phyloP scores from a whole-genome alignment of 2,113 vertebrate genomes.

The Orcinus orca region DNA sequence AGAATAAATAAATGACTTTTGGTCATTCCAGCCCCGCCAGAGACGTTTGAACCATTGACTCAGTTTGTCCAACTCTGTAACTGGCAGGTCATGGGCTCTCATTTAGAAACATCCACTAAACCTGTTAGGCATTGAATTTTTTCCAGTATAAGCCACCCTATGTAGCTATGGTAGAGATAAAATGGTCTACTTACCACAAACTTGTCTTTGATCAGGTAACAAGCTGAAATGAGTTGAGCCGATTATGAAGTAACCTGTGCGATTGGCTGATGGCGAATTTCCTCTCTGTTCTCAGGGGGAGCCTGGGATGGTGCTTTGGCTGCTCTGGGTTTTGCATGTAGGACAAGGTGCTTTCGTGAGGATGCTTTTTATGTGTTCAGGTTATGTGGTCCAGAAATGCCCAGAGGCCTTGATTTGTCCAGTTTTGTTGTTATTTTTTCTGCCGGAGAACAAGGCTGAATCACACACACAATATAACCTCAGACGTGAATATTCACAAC shows the following conservation, averaged over 20 bases:
- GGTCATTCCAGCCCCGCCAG: neutral
- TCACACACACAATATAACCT: neutral
- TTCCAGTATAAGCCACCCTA: too few species aligned
- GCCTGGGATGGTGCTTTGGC: neutral
- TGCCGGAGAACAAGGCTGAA: neutral
- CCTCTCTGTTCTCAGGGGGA: neutral
- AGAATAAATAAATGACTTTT: neutral
- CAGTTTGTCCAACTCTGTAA: neutral
- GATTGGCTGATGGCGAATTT: fast-evolving
- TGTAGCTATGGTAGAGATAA: neutral
- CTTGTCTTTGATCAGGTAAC: neutral
- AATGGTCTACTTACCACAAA: fast-evolving
- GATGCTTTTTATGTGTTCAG: neutral
- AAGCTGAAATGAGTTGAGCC: neutral
- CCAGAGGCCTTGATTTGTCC: neutral
- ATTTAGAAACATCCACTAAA: too few species aligned
- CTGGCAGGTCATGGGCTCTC: too few species aligned
- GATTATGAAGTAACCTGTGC: neutral
- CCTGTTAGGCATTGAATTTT: neutral
- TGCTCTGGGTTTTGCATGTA: neutral
- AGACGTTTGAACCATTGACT: neutral
- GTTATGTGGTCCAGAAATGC: neutral
- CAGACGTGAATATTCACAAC: neutral
- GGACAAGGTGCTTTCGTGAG: neutral
- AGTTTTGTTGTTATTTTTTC: neutral